Conservation (phyloP, 2,888 invertebrate species). For the Ornithoptera alexandrae region DNA sequence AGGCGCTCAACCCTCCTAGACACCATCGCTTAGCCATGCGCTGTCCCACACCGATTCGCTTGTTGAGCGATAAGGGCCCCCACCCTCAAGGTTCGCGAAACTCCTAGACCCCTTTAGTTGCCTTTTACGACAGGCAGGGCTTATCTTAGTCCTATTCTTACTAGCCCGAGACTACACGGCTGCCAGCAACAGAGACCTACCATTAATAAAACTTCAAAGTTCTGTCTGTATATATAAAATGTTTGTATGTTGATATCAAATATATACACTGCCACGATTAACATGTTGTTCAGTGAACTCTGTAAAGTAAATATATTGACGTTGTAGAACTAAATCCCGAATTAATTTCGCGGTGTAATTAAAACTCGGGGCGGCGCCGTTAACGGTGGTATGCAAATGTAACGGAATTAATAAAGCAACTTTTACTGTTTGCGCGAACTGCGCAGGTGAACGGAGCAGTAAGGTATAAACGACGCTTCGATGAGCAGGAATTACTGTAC, state of each 20-base stretch:
- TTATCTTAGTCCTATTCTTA: too few species aligned
- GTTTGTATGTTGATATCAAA: background rate
- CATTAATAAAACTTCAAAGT: too few species aligned
- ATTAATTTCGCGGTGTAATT: conserved; percentile 59
- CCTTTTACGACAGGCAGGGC: too few species aligned
- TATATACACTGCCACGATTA: background rate
- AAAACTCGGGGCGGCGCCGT: conserved; percentile 48
- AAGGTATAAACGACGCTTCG: background rate
- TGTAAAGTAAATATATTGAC: background rate
- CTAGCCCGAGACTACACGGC: too few species aligned
- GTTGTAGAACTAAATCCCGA: conserved; percentile 45
- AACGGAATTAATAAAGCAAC: conserved; percentile 21
- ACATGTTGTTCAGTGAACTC: background rate
- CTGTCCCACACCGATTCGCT: too few species aligned
- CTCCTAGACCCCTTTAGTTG: too few species aligned
- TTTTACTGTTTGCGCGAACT: conserved; percentile 11
- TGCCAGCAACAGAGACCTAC: too few species aligned
- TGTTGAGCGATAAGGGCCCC: too few species aligned
- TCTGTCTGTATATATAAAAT: background rate
- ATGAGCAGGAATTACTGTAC: background rate
- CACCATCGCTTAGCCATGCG: too few species aligned
- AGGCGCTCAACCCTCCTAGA: too few species aligned
- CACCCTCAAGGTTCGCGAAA: too few species aligned
- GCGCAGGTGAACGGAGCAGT: background rate
- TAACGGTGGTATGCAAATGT: conserved; percentile 19